Base-by-base conservation (phyloP, 2,113 vertebrate species). In the Chinchilla lanigera region DNA sequence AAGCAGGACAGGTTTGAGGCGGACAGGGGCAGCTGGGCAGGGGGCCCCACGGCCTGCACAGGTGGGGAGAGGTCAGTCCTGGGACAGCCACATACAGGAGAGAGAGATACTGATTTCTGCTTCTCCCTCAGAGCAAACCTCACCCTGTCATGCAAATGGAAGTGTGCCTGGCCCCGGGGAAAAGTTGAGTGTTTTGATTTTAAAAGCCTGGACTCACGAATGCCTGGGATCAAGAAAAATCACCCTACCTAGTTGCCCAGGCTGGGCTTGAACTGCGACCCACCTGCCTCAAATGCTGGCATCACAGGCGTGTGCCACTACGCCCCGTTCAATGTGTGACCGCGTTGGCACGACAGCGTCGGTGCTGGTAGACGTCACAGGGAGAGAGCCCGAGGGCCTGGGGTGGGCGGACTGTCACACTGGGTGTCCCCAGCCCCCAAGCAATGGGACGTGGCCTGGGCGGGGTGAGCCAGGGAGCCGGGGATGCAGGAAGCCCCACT, bases 171-270 rank as follows among this genome's bases (percentile, higher is more conserved):
- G 54, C 67, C 67, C 75, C n/a, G n/a, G n/a, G n/a, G n/a, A n/a
- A n/a, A n/a, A 50, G 9, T 50, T 50, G 47, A 50, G n/a, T 50
- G 47, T 50, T 50, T 50, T 50, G 47, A 6, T 50, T 50, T 50
- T 50, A 86, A 96, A 96, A 96, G 80, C 52, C 67, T 73, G 7
- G 80, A 47, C 80, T 96, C 85, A 86, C 89, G 82, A 97, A 93
- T 96, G 73, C 7, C 67, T 90, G 41, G 63, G 78, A 65, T 8
- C 35, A 52, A 94, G 47, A 22, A 80, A 16, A 69, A 14, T n/a
- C 38, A 28, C 60, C 54, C 82, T n/a, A 24, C 86, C 35, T 8
- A 90, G 20, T 73, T 73, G 8, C 69, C 38, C 69, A 24, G 38
- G 38, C n/a, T 73, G 69, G 20, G n/a, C 22, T 73, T 41, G 69